A percentile compares a stretch with the other conserved stretches of the same genome.
These are phyloP conservation scores for Aptenodytes patagonicus DNA, from an alignment of 2,113 vertebrate species.

Conservation along the genomic window DNA sequence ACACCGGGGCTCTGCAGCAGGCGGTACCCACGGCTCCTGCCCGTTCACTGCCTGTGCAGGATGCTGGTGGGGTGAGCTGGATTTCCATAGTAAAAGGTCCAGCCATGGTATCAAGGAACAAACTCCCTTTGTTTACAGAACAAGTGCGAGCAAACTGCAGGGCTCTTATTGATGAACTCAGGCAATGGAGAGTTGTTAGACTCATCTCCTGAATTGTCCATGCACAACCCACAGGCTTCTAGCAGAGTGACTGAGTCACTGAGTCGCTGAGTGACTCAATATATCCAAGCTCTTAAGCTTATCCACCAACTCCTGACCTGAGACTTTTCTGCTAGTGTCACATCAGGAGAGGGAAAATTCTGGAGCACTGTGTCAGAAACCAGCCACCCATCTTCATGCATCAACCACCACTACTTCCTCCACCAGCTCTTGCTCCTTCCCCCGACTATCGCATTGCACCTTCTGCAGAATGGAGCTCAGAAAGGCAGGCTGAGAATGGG, in stretches of 20 bases:
- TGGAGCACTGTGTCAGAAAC: not conserved
- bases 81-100: not conserved
- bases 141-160: not conserved
- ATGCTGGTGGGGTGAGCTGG: not conserved
- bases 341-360: not conserved
- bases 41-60: not conserved
- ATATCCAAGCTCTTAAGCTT: not conserved
- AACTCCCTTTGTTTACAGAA: not conserved
- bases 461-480: slow-evolving; percentile 36
- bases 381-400: not conserved
- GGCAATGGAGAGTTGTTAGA: not conserved
- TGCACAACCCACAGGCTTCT: not conserved
- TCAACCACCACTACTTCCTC: not conserved
- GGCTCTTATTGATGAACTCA: not conserved
- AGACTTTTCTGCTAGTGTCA: not conserved
- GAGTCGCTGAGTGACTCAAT: not conserved
- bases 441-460: slow-evolving; percentile 28
- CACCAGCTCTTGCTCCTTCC: not conserved
- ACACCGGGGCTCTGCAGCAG: not conserved
- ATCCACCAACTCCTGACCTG: not conserved
- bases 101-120: not conserved
- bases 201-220: not conserved
- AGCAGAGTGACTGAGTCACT: not conserved
- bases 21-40: not conserved
- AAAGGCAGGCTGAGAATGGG: slow-evolving; percentile 29